A percentile compares a stretch with the other conserved stretches of the same genome.
Conservation (phyloP, 2,797 vertebrate species). For the Poecilia picta region DNA sequence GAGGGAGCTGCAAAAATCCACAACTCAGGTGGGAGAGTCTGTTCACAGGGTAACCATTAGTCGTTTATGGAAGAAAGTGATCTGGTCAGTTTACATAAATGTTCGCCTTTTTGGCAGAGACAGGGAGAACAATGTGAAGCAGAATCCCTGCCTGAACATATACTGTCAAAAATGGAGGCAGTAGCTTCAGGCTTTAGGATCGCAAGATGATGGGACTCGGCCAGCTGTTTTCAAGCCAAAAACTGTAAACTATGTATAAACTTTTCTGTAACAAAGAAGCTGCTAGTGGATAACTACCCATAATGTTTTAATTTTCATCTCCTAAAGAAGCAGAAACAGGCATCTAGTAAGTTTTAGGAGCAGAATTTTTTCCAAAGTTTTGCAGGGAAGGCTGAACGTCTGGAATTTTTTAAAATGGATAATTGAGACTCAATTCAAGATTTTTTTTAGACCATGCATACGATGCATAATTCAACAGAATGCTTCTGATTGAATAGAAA, state of each 20-base stretch:
- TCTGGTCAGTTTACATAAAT: neutral
- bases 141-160: neutral
- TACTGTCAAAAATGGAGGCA: neutral
- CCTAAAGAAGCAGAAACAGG: neutral
- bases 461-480: neutral
- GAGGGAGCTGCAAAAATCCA: neutral
- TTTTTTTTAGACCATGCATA: neutral
- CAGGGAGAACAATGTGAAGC: neutral
- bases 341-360: neutral
- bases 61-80: neutral
- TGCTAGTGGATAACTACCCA: neutral
- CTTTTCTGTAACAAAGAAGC: neutral
- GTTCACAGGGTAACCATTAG: neutral
- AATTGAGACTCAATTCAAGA: neutral
- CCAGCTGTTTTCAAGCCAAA: neutral
- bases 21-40: neutral
- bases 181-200: neutral
- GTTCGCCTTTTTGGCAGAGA: neutral
- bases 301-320: neutral
- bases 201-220: neutral
- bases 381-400: neutral
- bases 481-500: neutral
- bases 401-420: neutral
- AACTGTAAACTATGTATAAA: neutral
- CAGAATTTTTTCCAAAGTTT: neutral